Percentiles rank a stretch among this genome's conserved stretches.
Conservation (phyloP, 2,888 invertebrate species). For the Agrotis segetum region DNA sequence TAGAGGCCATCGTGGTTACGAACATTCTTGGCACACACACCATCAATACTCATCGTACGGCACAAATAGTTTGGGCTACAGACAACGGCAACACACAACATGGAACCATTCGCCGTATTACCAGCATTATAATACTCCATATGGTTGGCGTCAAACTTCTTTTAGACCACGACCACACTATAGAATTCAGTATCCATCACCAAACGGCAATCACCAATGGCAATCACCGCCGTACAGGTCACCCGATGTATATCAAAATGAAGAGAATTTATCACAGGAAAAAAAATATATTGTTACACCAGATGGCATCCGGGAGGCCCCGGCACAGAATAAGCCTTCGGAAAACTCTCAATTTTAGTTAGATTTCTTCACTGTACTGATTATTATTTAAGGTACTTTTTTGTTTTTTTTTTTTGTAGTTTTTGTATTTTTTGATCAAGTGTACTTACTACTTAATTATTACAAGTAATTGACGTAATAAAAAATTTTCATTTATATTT, state of each 20-base stretch:
- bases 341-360: too few relatives aligned
- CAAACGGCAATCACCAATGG: background rate
- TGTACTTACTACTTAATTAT: background rate
- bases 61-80: background rate
- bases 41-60: background rate
- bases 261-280: too few relatives aligned
- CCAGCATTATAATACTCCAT: background rate
- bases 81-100: too few relatives aligned
- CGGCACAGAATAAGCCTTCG: background rate
- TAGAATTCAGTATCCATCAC: background rate
- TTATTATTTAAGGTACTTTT: too few relatives aligned
- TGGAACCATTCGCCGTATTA: background rate
- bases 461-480: too few relatives aligned
- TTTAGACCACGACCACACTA: background rate
- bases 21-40: too few relatives aligned
- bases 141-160: background rate
- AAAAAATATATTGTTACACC: slow-evolving; percentile 12
- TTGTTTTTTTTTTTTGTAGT: too few relatives aligned
- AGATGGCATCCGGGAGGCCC: slow-evolving; percentile 11
- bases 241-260: background rate
- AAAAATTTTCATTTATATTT: background rate
- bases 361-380: too few relatives aligned
- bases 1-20: background rate
- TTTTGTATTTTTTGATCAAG: background rate
- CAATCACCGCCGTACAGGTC: background rate